Base-by-base conservation (phyloP, 2,797 vertebrate species). In the Silurus lanzhouensis region DNA sequence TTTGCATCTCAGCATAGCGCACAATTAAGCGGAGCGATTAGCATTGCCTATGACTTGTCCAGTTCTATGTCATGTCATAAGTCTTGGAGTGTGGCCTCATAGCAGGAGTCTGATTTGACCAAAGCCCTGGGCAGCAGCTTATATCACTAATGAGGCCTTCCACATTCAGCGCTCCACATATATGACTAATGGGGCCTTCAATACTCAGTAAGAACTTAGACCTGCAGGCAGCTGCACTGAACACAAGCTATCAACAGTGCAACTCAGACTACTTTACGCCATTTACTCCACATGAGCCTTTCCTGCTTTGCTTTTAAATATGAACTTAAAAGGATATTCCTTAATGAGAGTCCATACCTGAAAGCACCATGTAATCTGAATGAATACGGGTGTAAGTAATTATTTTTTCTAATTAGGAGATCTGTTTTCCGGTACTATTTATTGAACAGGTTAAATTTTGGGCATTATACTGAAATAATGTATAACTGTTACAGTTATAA, bases 81-180 rank as follows among this genome's bases (percentile, higher is more conserved):
- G 85, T 85, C 87, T 80, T 86, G 83, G 86, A 90, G 84, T 88
- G 84, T 87, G 86, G 89, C 88, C 87, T 88, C 89, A 86, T 90
- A 90, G 88, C 84, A 78, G 90, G 88, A 85, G 86, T 86, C 84
- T 89, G 90, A 89, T 89, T 90, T 89, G 87, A 87, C 89, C 89
- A 86, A 86, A 90, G 86, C 86, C 87, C 83, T 88, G 89, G 88
- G 86, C 89, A 83, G 87, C 88, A 78, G 88, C 87, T 90, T 86
- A 86, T 83, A 88, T 88, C 77, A 86, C 87, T 90, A 88, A 90
- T 90, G 87, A 88, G 85, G 85, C 89, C 89, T 84, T 87, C 68
- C 71, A 70, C 83, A 84, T 81, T 87, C 78, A 84, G 78, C 12
- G 3, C 71, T 68, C 61, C 68, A 66, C 61, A 77, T 86, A 85